Conservation (phyloP, 2,888 invertebrate genomes). For the Perizoma flavofasciatum region DNA sequence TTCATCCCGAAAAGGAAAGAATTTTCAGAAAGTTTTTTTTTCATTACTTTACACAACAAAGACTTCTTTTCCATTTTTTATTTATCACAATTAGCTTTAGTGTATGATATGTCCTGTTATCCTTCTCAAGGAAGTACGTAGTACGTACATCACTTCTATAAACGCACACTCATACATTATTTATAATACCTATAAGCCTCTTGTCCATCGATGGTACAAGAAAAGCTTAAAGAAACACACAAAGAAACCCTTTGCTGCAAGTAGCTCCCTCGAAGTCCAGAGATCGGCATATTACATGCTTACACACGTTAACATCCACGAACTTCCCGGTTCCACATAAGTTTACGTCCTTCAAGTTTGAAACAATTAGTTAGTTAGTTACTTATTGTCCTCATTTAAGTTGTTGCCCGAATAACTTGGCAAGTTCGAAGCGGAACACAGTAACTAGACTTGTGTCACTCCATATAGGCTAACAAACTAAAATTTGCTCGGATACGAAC, state of each 20-base stretch:
- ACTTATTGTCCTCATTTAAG: constrained; percentile 58
- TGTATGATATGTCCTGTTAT: too few species aligned
- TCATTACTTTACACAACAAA: too few species aligned
- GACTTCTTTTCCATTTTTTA: too few species aligned
- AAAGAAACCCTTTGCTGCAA: background rate
- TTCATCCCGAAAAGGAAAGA: constrained; percentile 25
- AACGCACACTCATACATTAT: too few species aligned
- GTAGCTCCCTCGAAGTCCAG: background rate
- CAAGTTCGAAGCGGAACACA: constrained; percentile 46
- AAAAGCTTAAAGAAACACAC: too few species aligned
- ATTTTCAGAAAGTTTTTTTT: constrained; percentile 18
- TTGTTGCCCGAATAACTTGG: constrained; percentile 53
- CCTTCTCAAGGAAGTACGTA: too few species aligned
- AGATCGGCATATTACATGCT: constrained; percentile 29
- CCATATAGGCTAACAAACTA: constrained; percentile 4
- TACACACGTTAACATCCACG: constrained; percentile 37
- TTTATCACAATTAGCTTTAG: too few species aligned
- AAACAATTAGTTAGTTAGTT: constrained; percentile 53
- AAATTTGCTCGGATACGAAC: constrained; percentile 5
- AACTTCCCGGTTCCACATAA: constrained; percentile 41
- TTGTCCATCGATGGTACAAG: too few species aligned
- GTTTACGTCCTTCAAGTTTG: constrained; percentile 46
- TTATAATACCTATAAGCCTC: too few species aligned
- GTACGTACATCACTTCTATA: too few species aligned
- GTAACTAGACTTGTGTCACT: constrained; percentile 21